Evolutionary conservation across 2,797 vertebrate species (phyloP), one percentile per base, ranked within the genome.

Genomic region (Phrynocephalus vlangalii): DNA sequence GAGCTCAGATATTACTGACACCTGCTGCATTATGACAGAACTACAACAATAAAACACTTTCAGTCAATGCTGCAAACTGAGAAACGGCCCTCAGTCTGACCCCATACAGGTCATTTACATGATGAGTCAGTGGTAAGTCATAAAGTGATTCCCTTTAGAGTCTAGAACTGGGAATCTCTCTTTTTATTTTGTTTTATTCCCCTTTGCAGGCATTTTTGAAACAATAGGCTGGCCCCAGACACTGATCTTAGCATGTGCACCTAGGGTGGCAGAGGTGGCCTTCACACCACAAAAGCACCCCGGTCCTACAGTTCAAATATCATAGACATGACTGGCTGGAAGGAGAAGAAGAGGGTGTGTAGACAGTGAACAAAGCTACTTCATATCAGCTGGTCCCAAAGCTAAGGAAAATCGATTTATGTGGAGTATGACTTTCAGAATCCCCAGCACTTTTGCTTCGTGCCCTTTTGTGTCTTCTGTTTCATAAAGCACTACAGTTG

Each of bases 11-110:
- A 72, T 6, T 77, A 28, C 18, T 33, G 77, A 86, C 56, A 81
- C 79, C 87, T 88, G 83, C 79, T 82, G 87, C 60, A 48, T 16
- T 56, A 77, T 10, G 30, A 44, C 48, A 71, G 87, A 81, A 82
- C 50, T 85, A 70, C 83, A 85, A 38, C 26, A 79, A 75, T 33
- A 84, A 8, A n/a, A 66, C 22, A 20, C 52, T 71, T 78, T 63
- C 20, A 26, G 22, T 63, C 75, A 48, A 60, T 44, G 24, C 5
- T 16, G 48, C 44, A 44, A 67, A 81, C 20, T 68, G 72, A 85
- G 28, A 70, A 50, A 44, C 5, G 11, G n/a, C 60, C 50, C 10
- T 44, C 44, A 75, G 22, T 48, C 66, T 63, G 26, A 28, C 20
- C 3, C 63, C 60, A 44, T 68, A 56, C 52, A 82, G 6, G 22